phyloP scores from a whole-genome alignment of 2,888 invertebrate species.

The Megalurothrips usitatus region DNA sequence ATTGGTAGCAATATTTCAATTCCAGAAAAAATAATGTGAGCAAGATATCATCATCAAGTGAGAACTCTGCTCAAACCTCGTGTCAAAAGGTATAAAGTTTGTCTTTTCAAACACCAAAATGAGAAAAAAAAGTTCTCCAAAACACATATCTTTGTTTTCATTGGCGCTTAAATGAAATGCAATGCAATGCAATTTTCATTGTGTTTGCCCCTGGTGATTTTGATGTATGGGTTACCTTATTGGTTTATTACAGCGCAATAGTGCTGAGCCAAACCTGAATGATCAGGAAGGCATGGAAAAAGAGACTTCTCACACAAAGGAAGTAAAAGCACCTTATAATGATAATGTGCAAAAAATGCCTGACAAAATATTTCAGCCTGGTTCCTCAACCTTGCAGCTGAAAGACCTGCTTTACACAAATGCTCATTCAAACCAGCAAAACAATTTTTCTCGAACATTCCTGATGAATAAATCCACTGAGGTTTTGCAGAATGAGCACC shows the following conservation, averaged over 20 bases:
- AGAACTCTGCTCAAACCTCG: too few relatives aligned
- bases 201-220: too few relatives aligned
- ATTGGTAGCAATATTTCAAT: too few relatives aligned
- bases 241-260: neutral
- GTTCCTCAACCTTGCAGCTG: neutral
- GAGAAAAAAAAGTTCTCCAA: too few relatives aligned
- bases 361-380: neutral
- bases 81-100: too few relatives aligned
- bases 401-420: neutral
- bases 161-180: too few relatives aligned
- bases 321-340: neutral
- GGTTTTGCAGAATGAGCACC: neutral
- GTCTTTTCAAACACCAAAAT: too few relatives aligned
- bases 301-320: neutral
- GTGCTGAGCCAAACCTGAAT: neutral
- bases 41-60: too few relatives aligned
- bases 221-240: too few relatives aligned
- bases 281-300: neutral
- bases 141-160: too few relatives aligned
- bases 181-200: too few relatives aligned
- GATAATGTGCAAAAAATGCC: neutral
- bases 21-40: too few relatives aligned
- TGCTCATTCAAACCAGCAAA: neutral
- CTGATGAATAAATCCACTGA: neutral
- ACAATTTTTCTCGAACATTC: neutral